These are phyloP conservation scores for Pollenia angustigena DNA, from an alignment of 2,888 invertebrate species.

Conservation along the genomic window DNA sequence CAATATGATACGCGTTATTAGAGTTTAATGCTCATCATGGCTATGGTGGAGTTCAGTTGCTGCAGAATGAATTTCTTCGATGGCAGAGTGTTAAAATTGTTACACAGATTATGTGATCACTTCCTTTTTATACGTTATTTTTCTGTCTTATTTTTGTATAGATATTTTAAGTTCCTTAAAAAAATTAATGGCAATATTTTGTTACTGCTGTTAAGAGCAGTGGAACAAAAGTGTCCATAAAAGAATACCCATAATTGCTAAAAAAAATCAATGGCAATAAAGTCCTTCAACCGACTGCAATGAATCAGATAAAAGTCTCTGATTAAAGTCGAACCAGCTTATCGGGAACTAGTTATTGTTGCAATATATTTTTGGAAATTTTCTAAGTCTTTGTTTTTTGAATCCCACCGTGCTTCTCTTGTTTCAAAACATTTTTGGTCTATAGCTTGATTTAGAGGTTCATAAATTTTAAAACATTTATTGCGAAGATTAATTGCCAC, in stretches of 20 bases:
- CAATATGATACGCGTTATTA: slow-evolving; percentile 62
- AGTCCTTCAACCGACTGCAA: too few relatives aligned
- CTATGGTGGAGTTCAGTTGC: slow-evolving; percentile 16
- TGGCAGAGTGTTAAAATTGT: slow-evolving; percentile 30
- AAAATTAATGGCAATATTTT: too few relatives aligned
- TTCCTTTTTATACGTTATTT: not conserved
- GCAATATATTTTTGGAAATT: too few relatives aligned
- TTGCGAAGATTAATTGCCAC: slow-evolving; percentile 81
- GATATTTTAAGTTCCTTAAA: slow-evolving; percentile 17
- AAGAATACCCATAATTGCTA: too few relatives aligned
- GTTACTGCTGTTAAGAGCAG: too few relatives aligned
- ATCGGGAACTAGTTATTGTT: not conserved
- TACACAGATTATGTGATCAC: slow-evolving; percentile 58
- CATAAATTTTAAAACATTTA: slow-evolving; percentile 81
- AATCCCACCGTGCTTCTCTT: slow-evolving; percentile 15
- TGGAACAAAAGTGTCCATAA: too few relatives aligned
- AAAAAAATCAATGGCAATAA: too few relatives aligned
- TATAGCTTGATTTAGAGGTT: slow-evolving; percentile 70
- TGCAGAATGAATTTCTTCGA: slow-evolving; percentile 13
- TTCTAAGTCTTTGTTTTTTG: not conserved
- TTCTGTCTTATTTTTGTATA: not conserved
- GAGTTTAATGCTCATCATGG: slow-evolving; percentile 41
- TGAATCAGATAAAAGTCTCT: too few relatives aligned
- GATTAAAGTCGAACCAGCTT: too few relatives aligned
- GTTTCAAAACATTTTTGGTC: slow-evolving; percentile 64